Conservation (phyloP, 1,140 invertebrate genomes). For the Metaphire vulgaris region DNA sequence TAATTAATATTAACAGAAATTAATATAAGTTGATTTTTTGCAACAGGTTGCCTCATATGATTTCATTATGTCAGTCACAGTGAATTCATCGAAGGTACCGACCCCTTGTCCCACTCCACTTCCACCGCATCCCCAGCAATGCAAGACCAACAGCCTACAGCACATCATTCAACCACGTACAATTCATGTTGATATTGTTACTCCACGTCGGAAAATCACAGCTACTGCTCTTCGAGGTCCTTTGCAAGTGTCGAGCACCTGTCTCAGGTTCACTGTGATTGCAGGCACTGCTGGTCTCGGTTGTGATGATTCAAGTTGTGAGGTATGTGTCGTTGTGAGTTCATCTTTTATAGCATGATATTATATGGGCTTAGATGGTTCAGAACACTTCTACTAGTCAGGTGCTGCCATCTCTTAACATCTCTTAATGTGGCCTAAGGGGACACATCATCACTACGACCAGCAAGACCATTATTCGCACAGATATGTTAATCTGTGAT, state of each 20-base stretch:
- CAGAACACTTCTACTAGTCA: too few relatives aligned
- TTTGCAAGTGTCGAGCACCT: constrained; percentile 37
- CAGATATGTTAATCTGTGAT: too few relatives aligned
- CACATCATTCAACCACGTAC: constrained; percentile 48
- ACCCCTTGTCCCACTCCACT: constrained; percentile 41
- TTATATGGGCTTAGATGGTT: too few relatives aligned
- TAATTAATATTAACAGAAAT: too few relatives aligned
- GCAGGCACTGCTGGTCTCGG: not conserved
- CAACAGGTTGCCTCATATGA: constrained; percentile 51
- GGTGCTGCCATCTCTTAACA: too few relatives aligned
- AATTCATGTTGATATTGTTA: constrained; percentile 37
- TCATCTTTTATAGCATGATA: too few relatives aligned
- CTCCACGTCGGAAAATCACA: constrained; percentile 46
- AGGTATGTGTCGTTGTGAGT: not conserved
- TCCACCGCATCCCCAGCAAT: constrained; percentile 41
- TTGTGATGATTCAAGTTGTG: not conserved
- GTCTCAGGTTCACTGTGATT: constrained; percentile 20
- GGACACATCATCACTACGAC: too few relatives aligned
- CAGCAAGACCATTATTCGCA: too few relatives aligned
- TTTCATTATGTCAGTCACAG: constrained; percentile 46
- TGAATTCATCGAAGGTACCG: constrained; percentile 44
- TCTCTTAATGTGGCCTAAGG: too few relatives aligned
- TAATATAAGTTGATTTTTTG: not conserved
- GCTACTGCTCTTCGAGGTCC: constrained; percentile 47
- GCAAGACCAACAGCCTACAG: constrained; percentile 43